phyloP scores from a whole-genome alignment of 1,140 invertebrate species.

The Asobara japonica region DNA sequence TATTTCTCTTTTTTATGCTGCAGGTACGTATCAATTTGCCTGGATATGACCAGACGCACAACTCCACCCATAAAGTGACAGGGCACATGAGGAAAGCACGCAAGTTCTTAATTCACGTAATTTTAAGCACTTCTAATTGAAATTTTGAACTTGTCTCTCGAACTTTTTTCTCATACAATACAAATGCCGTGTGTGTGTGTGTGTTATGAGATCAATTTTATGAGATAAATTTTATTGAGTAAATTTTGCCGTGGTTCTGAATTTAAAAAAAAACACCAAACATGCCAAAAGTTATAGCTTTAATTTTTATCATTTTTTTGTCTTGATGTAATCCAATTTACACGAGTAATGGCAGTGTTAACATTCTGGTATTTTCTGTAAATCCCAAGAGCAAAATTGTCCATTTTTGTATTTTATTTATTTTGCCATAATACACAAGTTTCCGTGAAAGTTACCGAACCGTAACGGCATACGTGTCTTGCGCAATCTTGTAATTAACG shows the following conservation, averaged over 20 bases:
- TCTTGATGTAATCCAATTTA: not conserved
- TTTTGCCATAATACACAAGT: constrained; percentile 6
- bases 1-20: not conserved
- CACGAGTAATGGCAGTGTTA: not conserved
- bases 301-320: too few species aligned
- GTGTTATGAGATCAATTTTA: too few species aligned
- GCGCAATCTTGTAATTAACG: not conserved
- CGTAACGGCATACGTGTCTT: not conserved
- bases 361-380: not conserved
- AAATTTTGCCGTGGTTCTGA: too few species aligned
- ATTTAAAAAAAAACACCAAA: too few species aligned
- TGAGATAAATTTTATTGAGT: too few species aligned
- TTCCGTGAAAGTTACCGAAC: constrained; percentile 36
- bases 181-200: too few species aligned
- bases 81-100: not conserved
- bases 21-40: not conserved
- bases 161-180: too few species aligned
- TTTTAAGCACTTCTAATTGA: not conserved
- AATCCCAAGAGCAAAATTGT: not conserved
- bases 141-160: not conserved
- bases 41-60: not conserved
- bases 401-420: too few species aligned
- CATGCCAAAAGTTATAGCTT: too few species aligned
- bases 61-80: not conserved
- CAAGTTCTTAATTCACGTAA: not conserved